A percentile compares a stretch with the other conserved stretches of the same genome.
These are phyloP conservation scores for Calidris pygmaea DNA, from an alignment of 2,113 vertebrate genomes.

Conservation along the genomic window DNA sequence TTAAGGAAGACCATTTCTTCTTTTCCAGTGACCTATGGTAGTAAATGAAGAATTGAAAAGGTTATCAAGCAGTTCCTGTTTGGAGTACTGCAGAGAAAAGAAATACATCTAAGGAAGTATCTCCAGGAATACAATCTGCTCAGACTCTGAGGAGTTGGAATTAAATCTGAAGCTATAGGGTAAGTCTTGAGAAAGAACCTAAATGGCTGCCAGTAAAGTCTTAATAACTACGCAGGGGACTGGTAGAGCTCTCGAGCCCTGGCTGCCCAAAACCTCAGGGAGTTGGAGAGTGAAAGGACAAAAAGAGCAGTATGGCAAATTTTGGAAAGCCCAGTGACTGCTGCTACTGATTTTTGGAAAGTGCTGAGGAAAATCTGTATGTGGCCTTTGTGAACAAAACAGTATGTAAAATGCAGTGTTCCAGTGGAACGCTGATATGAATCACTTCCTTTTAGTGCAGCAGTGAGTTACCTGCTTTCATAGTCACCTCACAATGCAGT, in stretches of 20 bases:
- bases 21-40: neutral
- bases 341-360: neutral
- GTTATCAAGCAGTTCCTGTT: neutral
- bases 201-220: neutral
- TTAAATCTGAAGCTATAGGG: neutral
- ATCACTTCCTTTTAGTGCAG: neutral
- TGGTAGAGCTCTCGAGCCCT: neutral
- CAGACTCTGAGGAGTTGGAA: neutral
- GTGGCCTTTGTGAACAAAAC: neutral
- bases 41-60: neutral
- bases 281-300: neutral
- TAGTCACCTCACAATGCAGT: neutral
- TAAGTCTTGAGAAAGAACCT: neutral
- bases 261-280: accelerated
- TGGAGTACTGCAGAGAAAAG: neutral
- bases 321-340: neutral
- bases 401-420: neutral
- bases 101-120: neutral
- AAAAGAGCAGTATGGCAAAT: neutral
- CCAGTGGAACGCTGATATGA: neutral
- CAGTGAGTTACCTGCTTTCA: neutral
- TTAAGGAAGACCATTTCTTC: neutral
- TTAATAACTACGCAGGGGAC: neutral
- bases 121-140: neutral
- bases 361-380: neutral